Evolutionary conservation across 2,113 vertebrate genomes (phyloP).

Genomic region (Carlito syrichta): DNA sequence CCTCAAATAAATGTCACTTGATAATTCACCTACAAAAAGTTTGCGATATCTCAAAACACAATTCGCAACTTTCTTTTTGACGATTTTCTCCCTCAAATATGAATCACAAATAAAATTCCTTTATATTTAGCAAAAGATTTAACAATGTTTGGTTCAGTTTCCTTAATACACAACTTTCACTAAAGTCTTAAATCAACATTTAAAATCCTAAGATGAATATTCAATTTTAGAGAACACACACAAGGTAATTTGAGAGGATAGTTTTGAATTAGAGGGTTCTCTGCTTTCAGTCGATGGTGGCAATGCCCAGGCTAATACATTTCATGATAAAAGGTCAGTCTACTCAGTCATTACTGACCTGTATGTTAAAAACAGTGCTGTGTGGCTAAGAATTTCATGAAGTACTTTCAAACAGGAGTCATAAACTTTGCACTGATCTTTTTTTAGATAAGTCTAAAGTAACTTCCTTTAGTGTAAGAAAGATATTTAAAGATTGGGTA

Average conservation of each 20-base stretch:
- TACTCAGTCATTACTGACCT: background rate
- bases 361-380: background rate
- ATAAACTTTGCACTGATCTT: constrained; percentile 30
- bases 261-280: background rate
- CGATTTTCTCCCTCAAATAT: constrained; percentile 6
- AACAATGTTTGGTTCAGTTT: background rate
- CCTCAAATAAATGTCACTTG: background rate
- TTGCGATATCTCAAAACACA: constrained; percentile 48
- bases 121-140: constrained; percentile 18
- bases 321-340: background rate
- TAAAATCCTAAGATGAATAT: background rate
- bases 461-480: constrained; percentile 44
- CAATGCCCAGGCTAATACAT: background rate
- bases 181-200: constrained; percentile 32
- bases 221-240: constrained; percentile 23
- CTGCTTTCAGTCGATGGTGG: background rate
- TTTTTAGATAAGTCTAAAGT: constrained; percentile 36
- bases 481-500: background rate
- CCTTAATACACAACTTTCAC: background rate
- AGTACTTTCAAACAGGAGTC: constrained; percentile 34
- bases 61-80: background rate
- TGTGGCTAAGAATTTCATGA: constrained; percentile 52
- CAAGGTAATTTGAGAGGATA: constrained; percentile 6
- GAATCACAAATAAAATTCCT: constrained; percentile 20
- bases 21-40: constrained; percentile 31